Percentiles rank a stretch among this genome's conserved stretches.
phyloP scores from a whole-genome alignment of 2,888 invertebrate genomes.

The Dastarcus helophoroides region DNA sequence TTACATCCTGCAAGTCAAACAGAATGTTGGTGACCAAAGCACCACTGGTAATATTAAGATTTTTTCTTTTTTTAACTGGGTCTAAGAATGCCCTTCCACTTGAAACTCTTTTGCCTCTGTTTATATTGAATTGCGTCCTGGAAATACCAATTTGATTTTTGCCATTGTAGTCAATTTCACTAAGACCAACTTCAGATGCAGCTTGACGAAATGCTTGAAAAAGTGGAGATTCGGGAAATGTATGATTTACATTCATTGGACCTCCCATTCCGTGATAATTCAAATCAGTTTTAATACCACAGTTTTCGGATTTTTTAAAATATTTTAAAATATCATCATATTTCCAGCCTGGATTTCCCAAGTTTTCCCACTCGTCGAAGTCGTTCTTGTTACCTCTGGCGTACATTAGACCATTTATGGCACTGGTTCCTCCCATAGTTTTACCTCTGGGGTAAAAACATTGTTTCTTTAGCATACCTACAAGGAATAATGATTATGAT shows the following conservation, averaged over 20 bases:
- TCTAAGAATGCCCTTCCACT: constrained; percentile 50
- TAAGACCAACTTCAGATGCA: constrained; percentile 44
- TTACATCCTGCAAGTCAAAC: constrained; percentile 39
- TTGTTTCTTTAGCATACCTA: constrained; percentile 27
- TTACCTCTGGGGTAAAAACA: constrained; percentile 55
- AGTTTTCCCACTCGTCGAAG: constrained; percentile 70
- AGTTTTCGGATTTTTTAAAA: constrained; percentile 27
- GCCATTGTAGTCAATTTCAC: constrained; percentile 48
- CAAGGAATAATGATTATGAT: neutral
- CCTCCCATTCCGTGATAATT: constrained; percentile 7
- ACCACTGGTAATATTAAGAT: constrained; percentile 46
- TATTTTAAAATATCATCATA: constrained; percentile 48
- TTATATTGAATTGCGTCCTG: constrained; percentile 48
- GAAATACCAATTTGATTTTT: constrained; percentile 49
- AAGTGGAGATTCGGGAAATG: constrained; percentile 31
- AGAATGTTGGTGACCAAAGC: constrained; percentile 45
- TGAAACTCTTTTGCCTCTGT: constrained; percentile 46
- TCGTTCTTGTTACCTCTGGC: constrained; percentile 72
- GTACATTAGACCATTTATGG: constrained; percentile 77
- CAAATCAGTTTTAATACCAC: constrained; percentile 4
- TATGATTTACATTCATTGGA: constrained; percentile 4
- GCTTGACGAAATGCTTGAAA: constrained; percentile 42
- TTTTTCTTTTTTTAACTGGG: constrained; percentile 38
- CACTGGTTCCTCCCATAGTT: no score
- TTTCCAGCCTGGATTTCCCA: constrained; percentile 54